Percentiles rank a stretch among this genome's conserved stretches.
Conservation (phyloP, 1,140 invertebrate genomes). For the Pogonomyrmex californicus region DNA sequence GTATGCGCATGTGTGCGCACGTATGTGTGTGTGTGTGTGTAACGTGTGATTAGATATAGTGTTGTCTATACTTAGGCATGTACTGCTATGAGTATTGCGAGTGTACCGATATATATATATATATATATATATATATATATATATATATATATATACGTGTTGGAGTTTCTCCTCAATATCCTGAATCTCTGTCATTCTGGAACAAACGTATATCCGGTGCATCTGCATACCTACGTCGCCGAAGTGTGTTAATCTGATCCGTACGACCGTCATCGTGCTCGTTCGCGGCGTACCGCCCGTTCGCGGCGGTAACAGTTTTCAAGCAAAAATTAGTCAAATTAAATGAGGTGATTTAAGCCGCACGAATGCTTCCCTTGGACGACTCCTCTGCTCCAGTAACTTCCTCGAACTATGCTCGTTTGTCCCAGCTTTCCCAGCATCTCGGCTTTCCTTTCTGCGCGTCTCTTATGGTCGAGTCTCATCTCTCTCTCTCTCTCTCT, state of each 20-base stretch:
- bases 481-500: not conserved
- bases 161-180: slow-evolving; percentile 35
- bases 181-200: slow-evolving; percentile 36
- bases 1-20: too few relatives aligned
- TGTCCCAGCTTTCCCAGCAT: slow-evolving; percentile 25
- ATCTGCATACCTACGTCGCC: not conserved
- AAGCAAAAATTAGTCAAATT: slow-evolving; percentile 9
- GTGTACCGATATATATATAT: not conserved
- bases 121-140: slow-evolving; percentile 5
- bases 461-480: not conserved
- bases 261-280: not conserved
- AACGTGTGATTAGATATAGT: slow-evolving; percentile 41
- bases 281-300: not conserved
- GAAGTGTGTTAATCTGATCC: slow-evolving; percentile 40
- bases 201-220: slow-evolving; percentile 26
- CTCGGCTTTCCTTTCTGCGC: slow-evolving; percentile 31
- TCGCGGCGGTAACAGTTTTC: not conserved
- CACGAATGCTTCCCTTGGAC: not conserved
- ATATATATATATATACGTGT: not conserved
- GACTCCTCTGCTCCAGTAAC: slow-evolving; percentile 11
- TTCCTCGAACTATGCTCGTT: not conserved
- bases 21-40: not conserved
- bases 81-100: not conserved
- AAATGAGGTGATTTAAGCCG: not conserved
- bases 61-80: not conserved